These are phyloP conservation scores for Pseudomyrmex flavicornis DNA, from an alignment of 1,140 invertebrate genomes.

Conservation along the genomic window DNA sequence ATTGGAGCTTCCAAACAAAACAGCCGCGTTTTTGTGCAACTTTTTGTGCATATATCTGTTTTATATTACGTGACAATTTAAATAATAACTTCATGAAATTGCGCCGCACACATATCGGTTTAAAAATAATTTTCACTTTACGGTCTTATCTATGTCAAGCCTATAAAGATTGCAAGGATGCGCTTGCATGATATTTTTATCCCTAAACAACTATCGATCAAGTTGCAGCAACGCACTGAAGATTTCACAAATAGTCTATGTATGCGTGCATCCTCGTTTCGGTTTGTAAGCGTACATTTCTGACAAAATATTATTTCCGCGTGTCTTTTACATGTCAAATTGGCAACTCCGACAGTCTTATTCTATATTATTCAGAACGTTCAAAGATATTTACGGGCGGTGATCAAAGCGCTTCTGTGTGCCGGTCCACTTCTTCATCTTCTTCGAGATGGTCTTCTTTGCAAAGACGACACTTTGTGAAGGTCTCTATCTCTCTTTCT, in stretches of 20 bases:
- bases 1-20: neutral
- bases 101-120: neutral
- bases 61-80: neutral
- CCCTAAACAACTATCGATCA: conserved; percentile 47
- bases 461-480: conserved; percentile 6
- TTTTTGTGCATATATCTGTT: too few relatives aligned
- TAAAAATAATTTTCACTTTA: conserved; percentile 9
- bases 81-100: neutral
- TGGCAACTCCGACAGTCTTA: neutral
- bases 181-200: conserved; percentile 50
- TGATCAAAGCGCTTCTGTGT: conserved; percentile 26
- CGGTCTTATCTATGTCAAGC: neutral
- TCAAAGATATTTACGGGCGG: conserved; percentile 3
- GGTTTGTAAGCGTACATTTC: neutral
- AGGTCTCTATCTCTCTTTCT: neutral
- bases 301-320: neutral
- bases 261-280: neutral
- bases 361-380: too few relatives aligned
- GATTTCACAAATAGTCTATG: conserved; percentile 23
- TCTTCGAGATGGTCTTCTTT: conserved; percentile 20
- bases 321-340: conserved; percentile 4
- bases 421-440: neutral
- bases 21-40: neutral
- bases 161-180: conserved; percentile 16
- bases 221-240: conserved; percentile 21